Evolutionary conservation across 2,888 invertebrate species (phyloP).

Genomic region (Congeria kusceri): DNA sequence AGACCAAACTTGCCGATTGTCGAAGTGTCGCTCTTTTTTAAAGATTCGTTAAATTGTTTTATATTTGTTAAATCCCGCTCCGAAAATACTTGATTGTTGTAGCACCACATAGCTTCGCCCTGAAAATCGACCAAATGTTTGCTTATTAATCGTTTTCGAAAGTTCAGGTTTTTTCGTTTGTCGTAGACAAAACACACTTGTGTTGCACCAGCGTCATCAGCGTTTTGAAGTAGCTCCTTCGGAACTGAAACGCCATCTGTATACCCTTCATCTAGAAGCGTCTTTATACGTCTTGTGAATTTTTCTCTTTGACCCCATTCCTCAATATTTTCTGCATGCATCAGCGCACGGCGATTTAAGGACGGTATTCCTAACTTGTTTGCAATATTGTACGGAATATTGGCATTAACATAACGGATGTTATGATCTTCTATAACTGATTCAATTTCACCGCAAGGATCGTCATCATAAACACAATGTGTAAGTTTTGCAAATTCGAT

Average conservation of each 20-base stretch:
- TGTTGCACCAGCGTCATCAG: constrained; percentile 78
- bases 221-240: constrained; percentile 80
- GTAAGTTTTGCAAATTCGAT: not conserved
- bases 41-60: constrained; percentile 80
- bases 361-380: not conserved
- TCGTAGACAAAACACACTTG: constrained; percentile 77
- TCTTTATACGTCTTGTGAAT: constrained; percentile 71
- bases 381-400: not conserved
- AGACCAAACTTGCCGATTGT: constrained; percentile 83
- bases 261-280: constrained; percentile 71
- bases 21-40: constrained; percentile 75
- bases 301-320: constrained; percentile 78
- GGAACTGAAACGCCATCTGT: constrained; percentile 78
- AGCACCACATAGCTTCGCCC: constrained; percentile 82
- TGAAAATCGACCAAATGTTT: constrained; percentile 79
- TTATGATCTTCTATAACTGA: not conserved
- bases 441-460: not conserved
- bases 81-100: constrained; percentile 80
- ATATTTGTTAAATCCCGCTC: constrained; percentile 81
- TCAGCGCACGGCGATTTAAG: not conserved
- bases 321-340: constrained; percentile 32
- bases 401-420: not conserved
- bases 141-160: constrained; percentile 70
- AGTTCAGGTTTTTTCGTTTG: constrained; percentile 72
- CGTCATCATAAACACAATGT: not conserved